Evolutionary conservation across 2,113 vertebrate species (phyloP), one percentile per base, ranked within the genome.

Genomic region (Octodon degus): DNA sequence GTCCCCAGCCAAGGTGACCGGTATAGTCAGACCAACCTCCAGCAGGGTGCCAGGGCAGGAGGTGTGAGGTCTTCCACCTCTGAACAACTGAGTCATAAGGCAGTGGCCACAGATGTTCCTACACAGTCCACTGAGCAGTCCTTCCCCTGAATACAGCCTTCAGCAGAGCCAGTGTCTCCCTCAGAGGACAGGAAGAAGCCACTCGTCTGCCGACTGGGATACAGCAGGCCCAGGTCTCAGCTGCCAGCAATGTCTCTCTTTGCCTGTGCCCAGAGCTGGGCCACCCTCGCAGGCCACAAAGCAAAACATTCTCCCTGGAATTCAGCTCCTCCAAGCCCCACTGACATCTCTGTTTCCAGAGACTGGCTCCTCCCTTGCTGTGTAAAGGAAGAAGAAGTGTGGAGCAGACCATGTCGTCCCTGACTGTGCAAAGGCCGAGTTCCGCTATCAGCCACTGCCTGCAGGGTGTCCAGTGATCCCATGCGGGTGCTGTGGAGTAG

Each of bases 41-140:
- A 19, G 13, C 19, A 37, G 13, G 22, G 7, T 40, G 3, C 7
- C 0, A 30, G 86, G 19, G 1, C 17, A 32, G 5, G 40, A 55
- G 10, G 13, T 0, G 0, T 24, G 10, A 30, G 43, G 24, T 34
- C 40, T 63, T n/a, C 50, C 24, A 53, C 37, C 60, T 17, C 81
- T n/a, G 32, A 62, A 83, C 30, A 9, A 5, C 30, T 60, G 76
- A 65, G 77, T 50, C 17, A 3, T 3, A 16, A 68, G 47, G 34
- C n/a, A 40, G 20, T 20, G 34, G n/a, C n/a, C 37, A 65, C 89
- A 89, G 25, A 13, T 7, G 34, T 22, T 55, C 79, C 30, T 60
- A 50, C 37, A 55, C 25, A 14, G n/a, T 32, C 86, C n/a, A 60
- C 4, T 7, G 0, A 60, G 72, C 30, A 70, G 22, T 20, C 7